phyloP scores from a whole-genome alignment of 2,888 invertebrate genomes.

The Pristionchus arcanus region DNA sequence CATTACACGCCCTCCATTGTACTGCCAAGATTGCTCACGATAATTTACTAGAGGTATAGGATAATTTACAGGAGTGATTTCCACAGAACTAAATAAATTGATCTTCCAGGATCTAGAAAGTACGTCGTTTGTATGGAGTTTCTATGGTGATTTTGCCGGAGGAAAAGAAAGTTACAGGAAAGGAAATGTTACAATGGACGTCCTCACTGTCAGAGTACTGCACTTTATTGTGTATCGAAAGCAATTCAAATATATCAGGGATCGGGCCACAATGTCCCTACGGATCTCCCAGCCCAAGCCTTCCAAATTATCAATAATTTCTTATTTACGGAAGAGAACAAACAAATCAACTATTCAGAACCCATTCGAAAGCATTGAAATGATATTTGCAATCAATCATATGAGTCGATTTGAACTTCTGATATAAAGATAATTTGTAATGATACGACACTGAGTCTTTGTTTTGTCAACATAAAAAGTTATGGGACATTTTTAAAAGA shows the following conservation, averaged over 20 bases:
- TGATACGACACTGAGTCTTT: no score
- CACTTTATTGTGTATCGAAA: background rate
- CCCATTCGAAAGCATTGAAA: background rate
- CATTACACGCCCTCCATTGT: background rate
- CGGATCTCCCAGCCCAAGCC: background rate
- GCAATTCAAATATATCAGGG: background rate
- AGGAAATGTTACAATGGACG: background rate
- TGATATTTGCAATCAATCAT: no score
- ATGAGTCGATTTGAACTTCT: no score
- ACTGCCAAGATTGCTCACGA: background rate
- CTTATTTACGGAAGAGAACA: background rate
- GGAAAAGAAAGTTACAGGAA: background rate
- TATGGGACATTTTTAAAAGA: no score
- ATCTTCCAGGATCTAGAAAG: background rate
- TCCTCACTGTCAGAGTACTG: background rate
- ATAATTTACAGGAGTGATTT: no score
- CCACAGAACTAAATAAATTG: background rate
- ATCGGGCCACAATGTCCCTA: constrained; percentile 3
- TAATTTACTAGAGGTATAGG: background rate
- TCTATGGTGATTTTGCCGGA: background rate
- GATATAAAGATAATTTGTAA: no score
- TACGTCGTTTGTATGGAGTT: background rate
- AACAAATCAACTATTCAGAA: background rate
- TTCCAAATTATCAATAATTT: constrained; percentile 36
- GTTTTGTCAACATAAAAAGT: no score